Percentiles rank a stretch among this genome's conserved stretches.
These are phyloP conservation scores for Antennarius striatus DNA, from an alignment of 2,113 vertebrate species.

Conservation along the genomic window DNA sequence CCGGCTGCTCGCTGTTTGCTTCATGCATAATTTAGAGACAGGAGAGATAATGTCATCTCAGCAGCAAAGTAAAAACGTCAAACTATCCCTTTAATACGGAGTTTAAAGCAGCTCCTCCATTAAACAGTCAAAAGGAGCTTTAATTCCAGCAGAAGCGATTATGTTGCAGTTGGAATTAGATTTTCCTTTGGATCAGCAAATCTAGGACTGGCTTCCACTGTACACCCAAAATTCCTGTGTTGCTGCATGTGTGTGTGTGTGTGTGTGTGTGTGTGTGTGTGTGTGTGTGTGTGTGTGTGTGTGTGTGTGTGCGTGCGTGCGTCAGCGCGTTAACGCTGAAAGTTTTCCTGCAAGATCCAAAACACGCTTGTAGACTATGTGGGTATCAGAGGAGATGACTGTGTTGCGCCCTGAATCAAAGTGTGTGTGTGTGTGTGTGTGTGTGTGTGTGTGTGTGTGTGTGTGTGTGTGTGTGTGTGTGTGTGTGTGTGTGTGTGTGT, in stretches of 20 bases:
- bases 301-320: constrained; percentile 12
- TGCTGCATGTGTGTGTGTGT: constrained; percentile 2
- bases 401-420: constrained; percentile 10
- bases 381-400: not conserved
- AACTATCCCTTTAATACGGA: not conserved
- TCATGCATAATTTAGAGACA: too few relatives aligned
- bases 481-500: too few relatives aligned
- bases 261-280: too few relatives aligned
- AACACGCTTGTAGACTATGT: constrained; percentile 23
- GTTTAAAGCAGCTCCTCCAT: not conserved
- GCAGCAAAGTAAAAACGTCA: not conserved
- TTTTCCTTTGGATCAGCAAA: constrained; percentile 64
- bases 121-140: not conserved
- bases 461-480: too few relatives aligned
- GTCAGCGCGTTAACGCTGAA: constrained; percentile 47
- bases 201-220: constrained; percentile 31
- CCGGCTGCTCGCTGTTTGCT: too few relatives aligned
- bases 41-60: not conserved
- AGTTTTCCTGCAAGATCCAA: constrained; percentile 56
- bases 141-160: constrained; percentile 5
- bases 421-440: too few relatives aligned
- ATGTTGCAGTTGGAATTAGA: constrained; percentile 10
- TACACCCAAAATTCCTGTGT: constrained; percentile 42
- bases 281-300: constrained; percentile 4
- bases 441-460: too few relatives aligned